phyloP scores from a whole-genome alignment of 2,113 vertebrate species.

The Podarcis muralis region DNA sequence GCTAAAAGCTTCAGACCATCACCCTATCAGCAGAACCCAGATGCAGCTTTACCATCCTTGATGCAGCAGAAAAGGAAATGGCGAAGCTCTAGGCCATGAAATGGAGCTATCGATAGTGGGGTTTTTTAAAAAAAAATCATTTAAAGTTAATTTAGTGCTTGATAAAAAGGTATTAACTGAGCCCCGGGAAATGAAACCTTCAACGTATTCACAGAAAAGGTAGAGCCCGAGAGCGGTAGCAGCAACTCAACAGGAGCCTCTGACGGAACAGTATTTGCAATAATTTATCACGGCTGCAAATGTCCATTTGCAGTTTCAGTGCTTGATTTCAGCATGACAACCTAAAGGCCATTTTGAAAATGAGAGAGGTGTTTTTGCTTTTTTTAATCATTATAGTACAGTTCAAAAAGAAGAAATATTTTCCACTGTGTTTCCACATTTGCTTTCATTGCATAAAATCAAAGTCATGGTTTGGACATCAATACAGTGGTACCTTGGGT shows the following conservation, averaged over 20 bases:
- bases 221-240: background rate
- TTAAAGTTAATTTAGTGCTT: slow-evolving; percentile 17
- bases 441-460: background rate
- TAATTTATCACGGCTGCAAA: background rate
- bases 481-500: no score
- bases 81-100: slow-evolving; percentile 5
- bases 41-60: background rate
- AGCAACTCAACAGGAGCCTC: background rate
- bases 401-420: background rate
- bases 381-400: background rate
- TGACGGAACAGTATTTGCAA: background rate
- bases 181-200: background rate
- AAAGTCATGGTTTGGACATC: background rate
- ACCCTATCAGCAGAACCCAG: background rate
- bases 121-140: background rate
- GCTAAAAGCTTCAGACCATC: background rate
- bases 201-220: background rate
- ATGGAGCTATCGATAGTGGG: background rate
- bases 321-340: background rate
- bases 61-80: background rate
- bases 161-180: slow-evolving; percentile 9
- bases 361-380: background rate
- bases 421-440: background rate
- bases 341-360: background rate
- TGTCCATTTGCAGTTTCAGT: background rate